A percentile compares a stretch with the other conserved stretches of the same genome.
Evolutionary conservation across 2,797 vertebrate genomes (phyloP).

Genomic region (Hirundo rustica): DNA sequence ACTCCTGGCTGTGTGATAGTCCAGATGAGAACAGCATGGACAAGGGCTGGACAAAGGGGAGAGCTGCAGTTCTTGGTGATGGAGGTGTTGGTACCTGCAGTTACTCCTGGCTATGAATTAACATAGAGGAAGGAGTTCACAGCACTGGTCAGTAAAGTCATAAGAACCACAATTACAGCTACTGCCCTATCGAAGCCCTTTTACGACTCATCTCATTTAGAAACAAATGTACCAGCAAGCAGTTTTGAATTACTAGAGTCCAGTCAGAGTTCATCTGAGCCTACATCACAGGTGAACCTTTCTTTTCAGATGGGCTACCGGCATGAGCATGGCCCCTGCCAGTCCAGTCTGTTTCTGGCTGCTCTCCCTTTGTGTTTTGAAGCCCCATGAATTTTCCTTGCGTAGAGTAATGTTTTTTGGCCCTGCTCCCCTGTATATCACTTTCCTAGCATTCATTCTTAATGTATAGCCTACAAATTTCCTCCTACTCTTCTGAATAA

Average conservation of each 20-base stretch:
- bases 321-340: neutral
- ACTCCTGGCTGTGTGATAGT: rapidly evolving
- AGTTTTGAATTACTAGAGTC: neutral
- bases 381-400: neutral
- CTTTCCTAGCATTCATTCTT: neutral
- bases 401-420: neutral
- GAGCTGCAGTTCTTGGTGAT: neutral
- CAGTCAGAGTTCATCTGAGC: neutral
- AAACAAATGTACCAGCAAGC: neutral
- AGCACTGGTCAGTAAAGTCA: neutral
- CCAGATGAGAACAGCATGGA: neutral
- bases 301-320: neutral
- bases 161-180: neutral
- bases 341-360: neutral
- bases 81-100: neutral
- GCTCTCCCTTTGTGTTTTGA: neutral
- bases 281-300: neutral
- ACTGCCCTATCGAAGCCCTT: neutral
- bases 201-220: neutral
- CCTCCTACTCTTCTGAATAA: neutral
- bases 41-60: neutral
- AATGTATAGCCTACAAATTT: neutral
- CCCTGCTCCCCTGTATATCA: neutral
- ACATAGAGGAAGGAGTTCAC: neutral
- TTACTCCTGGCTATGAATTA: neutral